These are phyloP conservation scores for Brachionus koreanus DNA, from an alignment of 1,140 invertebrate species.

Conservation along the genomic window DNA sequence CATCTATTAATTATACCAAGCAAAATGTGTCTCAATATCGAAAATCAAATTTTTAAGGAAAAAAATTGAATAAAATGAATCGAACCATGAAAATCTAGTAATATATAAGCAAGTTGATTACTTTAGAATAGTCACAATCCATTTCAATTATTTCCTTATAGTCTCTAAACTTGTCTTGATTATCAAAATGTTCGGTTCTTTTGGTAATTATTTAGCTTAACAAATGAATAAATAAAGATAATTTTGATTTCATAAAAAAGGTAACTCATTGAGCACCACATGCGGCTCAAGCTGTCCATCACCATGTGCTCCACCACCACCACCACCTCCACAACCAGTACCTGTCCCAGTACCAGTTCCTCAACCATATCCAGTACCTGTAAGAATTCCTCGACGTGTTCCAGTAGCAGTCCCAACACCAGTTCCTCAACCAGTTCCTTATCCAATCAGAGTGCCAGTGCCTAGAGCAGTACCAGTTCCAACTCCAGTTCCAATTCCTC, in stretches of 20 bases:
- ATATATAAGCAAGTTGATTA: conserved; percentile 7
- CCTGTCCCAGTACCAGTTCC: conserved; percentile 1
- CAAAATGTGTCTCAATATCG: background rate
- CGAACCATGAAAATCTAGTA: background rate
- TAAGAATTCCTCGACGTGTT: background rate
- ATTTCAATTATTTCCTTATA: background rate
- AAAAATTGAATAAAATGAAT: background rate
- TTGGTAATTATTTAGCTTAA: background rate
- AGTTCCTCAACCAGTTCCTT: background rate
- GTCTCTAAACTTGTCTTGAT: background rate
- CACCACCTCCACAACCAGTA: background rate
- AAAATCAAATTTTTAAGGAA: background rate
- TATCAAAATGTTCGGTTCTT: background rate
- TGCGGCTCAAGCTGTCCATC: background rate
- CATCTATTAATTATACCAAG: background rate
- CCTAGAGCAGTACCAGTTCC: background rate
- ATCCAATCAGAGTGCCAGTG: background rate
- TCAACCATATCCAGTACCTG: background rate
- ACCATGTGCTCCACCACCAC: background rate
- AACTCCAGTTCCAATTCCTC: conserved; percentile 13
- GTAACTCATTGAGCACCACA: background rate
- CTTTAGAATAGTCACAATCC: background rate
- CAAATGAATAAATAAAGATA: background rate
- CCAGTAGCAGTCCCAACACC: background rate
- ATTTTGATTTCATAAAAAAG: background rate